Base-by-base conservation (phyloP, 2,888 invertebrate species). In the Cyclophora albipunctata region DNA sequence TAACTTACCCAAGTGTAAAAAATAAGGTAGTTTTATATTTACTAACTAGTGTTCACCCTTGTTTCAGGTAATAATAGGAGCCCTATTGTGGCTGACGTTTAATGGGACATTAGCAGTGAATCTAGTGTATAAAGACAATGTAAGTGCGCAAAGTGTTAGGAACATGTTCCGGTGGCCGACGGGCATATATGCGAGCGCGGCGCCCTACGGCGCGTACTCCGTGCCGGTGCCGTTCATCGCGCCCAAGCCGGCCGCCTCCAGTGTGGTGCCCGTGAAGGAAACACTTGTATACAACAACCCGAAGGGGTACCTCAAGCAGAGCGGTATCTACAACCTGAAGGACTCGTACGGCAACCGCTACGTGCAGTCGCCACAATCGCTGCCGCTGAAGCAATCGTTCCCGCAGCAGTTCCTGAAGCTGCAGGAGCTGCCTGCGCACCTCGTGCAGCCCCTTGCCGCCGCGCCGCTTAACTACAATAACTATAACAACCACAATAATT, bases 291-390 rank as follows among this genome's bases (percentile, higher is more conserved):
- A 75, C 34, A 77, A 78, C 45, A 79, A 75, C 45, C 63, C 71
- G 33, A 78, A 77, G 50, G 74, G 73, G 34, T 77, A 71, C 55
- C 5, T 37, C 37, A 37, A 37, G 5, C 37, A 37, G 37, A 37
- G 5, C 37, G 37, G 37, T 5, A 33, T 5, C 20, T 42, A 7
- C n/a, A 33, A 43, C 33, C 64, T 87, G 53, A 83, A 74, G 59
- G 88, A 88, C 59, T 88, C 88, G 1, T 88, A 88, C 54, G 88
- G 88, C 34, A 85, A 88, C 48, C 73, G 69, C 57, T 86, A 78
- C 55, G 73, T 78, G 37, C 75, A 71, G 50, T 62, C 73, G 2
- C 82, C 84, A 40, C 81, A 81, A 50, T 55, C 73, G 20, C 53
- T 79, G 3, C 67, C 80, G 1, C 86, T 84, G 51, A 81, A 75